Percentiles rank a stretch among this genome's conserved stretches.
phyloP scores from a whole-genome alignment of 1,140 invertebrate genomes.

The Cyrtorhinus lividipennis region DNA sequence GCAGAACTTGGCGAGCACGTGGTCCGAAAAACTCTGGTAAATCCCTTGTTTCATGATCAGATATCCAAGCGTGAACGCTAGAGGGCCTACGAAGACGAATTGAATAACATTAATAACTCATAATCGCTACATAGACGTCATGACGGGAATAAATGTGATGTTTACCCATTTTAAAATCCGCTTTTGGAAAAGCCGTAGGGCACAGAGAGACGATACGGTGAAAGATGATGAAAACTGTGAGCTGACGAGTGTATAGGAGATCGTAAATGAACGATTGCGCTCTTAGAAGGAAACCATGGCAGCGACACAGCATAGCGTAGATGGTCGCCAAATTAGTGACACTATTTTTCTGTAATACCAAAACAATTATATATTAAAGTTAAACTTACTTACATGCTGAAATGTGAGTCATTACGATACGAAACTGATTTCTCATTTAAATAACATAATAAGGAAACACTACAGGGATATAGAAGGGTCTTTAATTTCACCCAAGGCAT shows the following conservation, averaged over 20 bases:
- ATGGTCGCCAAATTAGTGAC: not conserved
- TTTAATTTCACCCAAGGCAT: no score
- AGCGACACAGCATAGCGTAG: not conserved
- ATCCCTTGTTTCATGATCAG: conserved; percentile 2
- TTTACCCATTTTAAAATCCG: not conserved
- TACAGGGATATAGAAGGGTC: no score
- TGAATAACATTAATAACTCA: not conserved
- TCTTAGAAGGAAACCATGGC: not conserved
- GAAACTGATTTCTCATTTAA: no score
- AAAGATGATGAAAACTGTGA: not conserved
- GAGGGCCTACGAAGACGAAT: not conserved
- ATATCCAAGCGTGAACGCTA: not conserved
- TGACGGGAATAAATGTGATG: no score
- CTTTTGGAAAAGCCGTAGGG: not conserved
- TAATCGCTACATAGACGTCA: not conserved
- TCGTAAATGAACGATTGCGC: conserved; percentile 1
- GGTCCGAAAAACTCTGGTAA: not conserved
- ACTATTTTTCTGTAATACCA: not conserved
- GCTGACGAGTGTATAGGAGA: not conserved
- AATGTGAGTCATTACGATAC: no score
- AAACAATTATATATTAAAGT: no score
- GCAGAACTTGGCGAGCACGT: not conserved
- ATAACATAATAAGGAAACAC: no score
- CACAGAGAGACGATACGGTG: not conserved
- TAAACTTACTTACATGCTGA: no score